These are phyloP conservation scores for Acanthaster planci DNA, from an alignment of 35 echinoderm and acorn worm species.

Conservation along the genomic window DNA sequence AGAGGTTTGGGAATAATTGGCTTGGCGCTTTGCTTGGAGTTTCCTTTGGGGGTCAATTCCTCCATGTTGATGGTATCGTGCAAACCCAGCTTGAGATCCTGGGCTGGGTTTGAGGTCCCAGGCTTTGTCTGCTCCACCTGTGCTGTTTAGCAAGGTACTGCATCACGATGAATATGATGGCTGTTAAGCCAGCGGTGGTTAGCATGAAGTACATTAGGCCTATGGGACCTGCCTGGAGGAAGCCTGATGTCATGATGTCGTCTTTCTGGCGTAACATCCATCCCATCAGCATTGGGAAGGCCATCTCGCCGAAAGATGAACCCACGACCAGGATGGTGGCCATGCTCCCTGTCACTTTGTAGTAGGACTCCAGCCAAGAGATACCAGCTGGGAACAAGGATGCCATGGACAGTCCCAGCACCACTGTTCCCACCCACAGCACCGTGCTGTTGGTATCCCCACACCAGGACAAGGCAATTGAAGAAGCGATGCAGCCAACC, in stretches of 20 bases:
- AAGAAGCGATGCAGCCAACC: slow-evolving; percentile 40
- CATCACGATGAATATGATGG: slow-evolving; percentile 27
- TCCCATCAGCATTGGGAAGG: slow-evolving; percentile 62
- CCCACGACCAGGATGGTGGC: slow-evolving; percentile 71
- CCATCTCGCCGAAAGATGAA: slow-evolving; percentile 79
- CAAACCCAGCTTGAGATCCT: slow-evolving; percentile 3
- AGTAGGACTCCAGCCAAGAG: slow-evolving; percentile 83
- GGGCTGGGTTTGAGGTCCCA: background rate
- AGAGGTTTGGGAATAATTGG: slow-evolving; percentile 22
- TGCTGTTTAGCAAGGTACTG: slow-evolving; percentile 20
- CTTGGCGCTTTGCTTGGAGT: slow-evolving; percentile 39
- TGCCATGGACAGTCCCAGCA: slow-evolving; percentile 75
- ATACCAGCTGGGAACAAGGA: slow-evolving; percentile 89
- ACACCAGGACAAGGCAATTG: slow-evolving; percentile 34
- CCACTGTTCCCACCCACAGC: slow-evolving; percentile 72
- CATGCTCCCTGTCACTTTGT: slow-evolving; percentile 61
- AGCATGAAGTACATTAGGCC: slow-evolving; percentile 56
- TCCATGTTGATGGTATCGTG: slow-evolving; percentile 29
- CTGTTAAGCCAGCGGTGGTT: background rate
- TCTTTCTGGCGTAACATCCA: slow-evolving; percentile 8
- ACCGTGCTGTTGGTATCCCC: slow-evolving; percentile 12
- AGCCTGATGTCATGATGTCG: background rate
- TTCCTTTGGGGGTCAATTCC: slow-evolving; percentile 1
- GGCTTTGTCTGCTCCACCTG: slow-evolving; percentile 23
- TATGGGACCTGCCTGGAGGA: background rate